A percentile compares a stretch with the other conserved stretches of the same genome.
These are phyloP conservation scores for Anorthoa munda DNA, from an alignment of 2,888 invertebrate genomes.

Conservation along the genomic window DNA sequence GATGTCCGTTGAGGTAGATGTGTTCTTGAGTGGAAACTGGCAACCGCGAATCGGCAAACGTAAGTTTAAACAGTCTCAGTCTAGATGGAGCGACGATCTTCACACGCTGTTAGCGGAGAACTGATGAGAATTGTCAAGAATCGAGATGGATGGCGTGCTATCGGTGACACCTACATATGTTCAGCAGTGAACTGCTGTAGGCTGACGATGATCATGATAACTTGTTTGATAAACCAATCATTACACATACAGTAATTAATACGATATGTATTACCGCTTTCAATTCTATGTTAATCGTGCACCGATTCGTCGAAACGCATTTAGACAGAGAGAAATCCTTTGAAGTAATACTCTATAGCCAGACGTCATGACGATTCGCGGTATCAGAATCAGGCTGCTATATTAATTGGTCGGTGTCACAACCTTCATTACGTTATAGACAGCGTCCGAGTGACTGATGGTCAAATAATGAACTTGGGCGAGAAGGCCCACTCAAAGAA, in stretches of 20 bases:
- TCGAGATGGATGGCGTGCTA: background rate
- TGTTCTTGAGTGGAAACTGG: too few species aligned
- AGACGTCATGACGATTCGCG: slow-evolving; percentile 37
- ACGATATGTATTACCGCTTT: too few species aligned
- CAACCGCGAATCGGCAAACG: too few species aligned
- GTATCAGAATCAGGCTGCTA: slow-evolving; percentile 43
- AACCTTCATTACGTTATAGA: slow-evolving; percentile 69
- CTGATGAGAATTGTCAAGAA: background rate
- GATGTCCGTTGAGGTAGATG: too few species aligned
- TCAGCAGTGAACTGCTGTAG: too few species aligned
- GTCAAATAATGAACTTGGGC: slow-evolving; percentile 74
- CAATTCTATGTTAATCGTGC: background rate
- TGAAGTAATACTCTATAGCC: background rate
- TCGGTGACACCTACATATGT: background rate
- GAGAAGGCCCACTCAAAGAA: slow-evolving; percentile 29
- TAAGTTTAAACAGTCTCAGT: too few species aligned
- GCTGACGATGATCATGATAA: too few species aligned
- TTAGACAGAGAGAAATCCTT: background rate
- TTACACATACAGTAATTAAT: too few species aligned
- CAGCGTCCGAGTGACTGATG: slow-evolving; percentile 74
- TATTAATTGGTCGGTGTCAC: slow-evolving; percentile 72
- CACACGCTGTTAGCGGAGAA: too few species aligned
- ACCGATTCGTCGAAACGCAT: slow-evolving; percentile 2
- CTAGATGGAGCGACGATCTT: too few species aligned
- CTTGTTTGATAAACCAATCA: too few species aligned